Base-by-base conservation (phyloP, 2,888 invertebrate genomes). In the Hybos culiciformis region DNA sequence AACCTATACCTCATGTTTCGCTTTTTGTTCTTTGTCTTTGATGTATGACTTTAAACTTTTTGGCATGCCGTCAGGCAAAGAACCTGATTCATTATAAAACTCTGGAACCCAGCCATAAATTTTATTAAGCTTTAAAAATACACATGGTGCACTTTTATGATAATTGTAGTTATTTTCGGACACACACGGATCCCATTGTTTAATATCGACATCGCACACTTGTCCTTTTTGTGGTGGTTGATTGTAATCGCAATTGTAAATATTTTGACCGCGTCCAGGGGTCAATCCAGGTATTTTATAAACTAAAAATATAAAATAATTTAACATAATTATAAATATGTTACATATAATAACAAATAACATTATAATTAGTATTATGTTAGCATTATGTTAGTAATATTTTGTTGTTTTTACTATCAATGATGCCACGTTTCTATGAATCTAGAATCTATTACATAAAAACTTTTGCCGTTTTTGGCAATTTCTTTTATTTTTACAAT, bases 91-190 rank as follows among this genome's bases (percentile, higher is more conserved):
- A 57, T 86, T 80, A 60, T 84, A 92, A 57, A 76, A 84, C 24
- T 81, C 74, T 0, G 94, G 93, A 50, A 73, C 70, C 93, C 93
- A 94, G 17, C 80, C 87, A 55, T 78, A 92, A 57, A 93, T 92
- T 75, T 86, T 91, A 70, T 98, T 98, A 32, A 98, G 70, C 63
- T 97, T 97, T 44, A 98, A 72, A 61, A 96, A 83, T 49, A 97
- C 75, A 67, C 98, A 98, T 0, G 97, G 97, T 17, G 83, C 80
- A 33, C 91, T 92, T 59, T 82, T 81, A 61, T 87, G 83, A 66
- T 88, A 97, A 46, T 88, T 92, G 65, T 83, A 98, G 54, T 79
- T 57, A 57, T 90, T 83, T 50, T 84, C 84, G 53, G 79, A 78
- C 11, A 80, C 81, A 65, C 94, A 96, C 0, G 81, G 80, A 0